phyloP scores from a whole-genome alignment of 1,140 invertebrate genomes.

The Hyposmocoma kahamanoa region DNA sequence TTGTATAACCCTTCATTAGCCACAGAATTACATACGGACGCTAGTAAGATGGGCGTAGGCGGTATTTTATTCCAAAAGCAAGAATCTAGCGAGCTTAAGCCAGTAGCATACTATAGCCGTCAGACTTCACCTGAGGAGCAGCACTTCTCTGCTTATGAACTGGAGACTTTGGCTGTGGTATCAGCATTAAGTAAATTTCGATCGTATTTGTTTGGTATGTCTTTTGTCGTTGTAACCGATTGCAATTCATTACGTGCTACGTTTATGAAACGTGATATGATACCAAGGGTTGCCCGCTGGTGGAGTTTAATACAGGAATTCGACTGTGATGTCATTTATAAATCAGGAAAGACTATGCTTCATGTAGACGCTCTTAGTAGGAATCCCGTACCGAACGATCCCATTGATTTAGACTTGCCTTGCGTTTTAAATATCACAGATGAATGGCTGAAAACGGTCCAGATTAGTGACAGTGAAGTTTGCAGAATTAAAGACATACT shows the following conservation, averaged over 20 bases:
- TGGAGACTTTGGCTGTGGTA: slow-evolving; percentile 29
- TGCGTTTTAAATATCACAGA: background rate
- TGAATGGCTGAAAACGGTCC: slow-evolving; percentile 1
- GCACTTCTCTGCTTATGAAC: slow-evolving; percentile 57
- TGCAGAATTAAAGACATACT: background rate
- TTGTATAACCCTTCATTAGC: slow-evolving; percentile 1
- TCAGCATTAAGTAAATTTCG: slow-evolving; percentile 24
- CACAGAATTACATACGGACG: slow-evolving; percentile 10
- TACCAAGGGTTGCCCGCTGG: slow-evolving; percentile 30
- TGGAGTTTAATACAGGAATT: slow-evolving; percentile 30
- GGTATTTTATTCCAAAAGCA: slow-evolving; percentile 10
- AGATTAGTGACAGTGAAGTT: background rate
- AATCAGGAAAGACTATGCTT: slow-evolving; percentile 21
- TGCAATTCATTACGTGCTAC: slow-evolving; percentile 28
- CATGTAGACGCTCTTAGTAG: slow-evolving; percentile 39
- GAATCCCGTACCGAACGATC: background rate
- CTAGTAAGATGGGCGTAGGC: slow-evolving; percentile 9
- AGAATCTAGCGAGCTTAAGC: slow-evolving; percentile 3
- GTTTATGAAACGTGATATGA: slow-evolving; percentile 24
- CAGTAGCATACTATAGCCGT: slow-evolving; percentile 10
- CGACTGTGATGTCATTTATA: slow-evolving; percentile 30
- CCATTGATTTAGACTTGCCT: background rate
- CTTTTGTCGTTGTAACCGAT: slow-evolving; percentile 41
- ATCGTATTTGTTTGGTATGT: slow-evolving; percentile 33
- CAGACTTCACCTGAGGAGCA: slow-evolving; percentile 41